Percentiles rank a stretch among this genome's conserved stretches.
Conservation (phyloP, 2,797 vertebrate genomes). For the Streptopelia turtur region DNA sequence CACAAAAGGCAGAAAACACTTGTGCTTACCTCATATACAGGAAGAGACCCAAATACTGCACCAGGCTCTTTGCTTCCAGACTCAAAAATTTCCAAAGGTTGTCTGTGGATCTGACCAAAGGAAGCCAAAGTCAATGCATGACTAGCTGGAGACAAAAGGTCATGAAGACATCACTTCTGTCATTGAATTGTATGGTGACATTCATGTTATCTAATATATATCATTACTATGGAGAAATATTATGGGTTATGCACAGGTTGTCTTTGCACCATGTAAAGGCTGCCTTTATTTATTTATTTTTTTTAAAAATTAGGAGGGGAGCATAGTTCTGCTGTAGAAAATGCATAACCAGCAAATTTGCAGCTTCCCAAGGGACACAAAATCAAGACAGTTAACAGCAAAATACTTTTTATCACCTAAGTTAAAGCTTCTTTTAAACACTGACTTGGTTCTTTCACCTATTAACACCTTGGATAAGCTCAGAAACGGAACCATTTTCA, state of each 20-base stretch:
- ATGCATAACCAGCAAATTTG: neutral
- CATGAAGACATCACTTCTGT: neutral
- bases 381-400: neutral
- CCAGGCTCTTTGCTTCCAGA: conserved; percentile 65
- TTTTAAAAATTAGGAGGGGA: neutral
- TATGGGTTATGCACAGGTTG: neutral
- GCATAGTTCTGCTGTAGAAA: neutral
- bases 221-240: neutral
- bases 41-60: conserved; percentile 72
- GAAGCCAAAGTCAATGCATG: conserved; percentile 20
- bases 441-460: neutral
- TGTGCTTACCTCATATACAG: conserved; percentile 74
- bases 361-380: neutral
- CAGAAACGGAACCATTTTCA: neutral
- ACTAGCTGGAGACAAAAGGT: neutral
- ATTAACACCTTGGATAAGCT: neutral
- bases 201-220: neutral
- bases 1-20: neutral
- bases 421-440: neutral
- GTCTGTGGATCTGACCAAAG: conserved; percentile 53
- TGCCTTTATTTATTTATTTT: neutral
- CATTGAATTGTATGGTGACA: neutral
- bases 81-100: conserved; percentile 54
- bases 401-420: neutral
- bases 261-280: neutral